Percentiles rank a stretch among this genome's conserved stretches.
These are phyloP conservation scores for Lophura nycthemera DNA, from an alignment of 2,113 vertebrate genomes.

Conservation along the genomic window DNA sequence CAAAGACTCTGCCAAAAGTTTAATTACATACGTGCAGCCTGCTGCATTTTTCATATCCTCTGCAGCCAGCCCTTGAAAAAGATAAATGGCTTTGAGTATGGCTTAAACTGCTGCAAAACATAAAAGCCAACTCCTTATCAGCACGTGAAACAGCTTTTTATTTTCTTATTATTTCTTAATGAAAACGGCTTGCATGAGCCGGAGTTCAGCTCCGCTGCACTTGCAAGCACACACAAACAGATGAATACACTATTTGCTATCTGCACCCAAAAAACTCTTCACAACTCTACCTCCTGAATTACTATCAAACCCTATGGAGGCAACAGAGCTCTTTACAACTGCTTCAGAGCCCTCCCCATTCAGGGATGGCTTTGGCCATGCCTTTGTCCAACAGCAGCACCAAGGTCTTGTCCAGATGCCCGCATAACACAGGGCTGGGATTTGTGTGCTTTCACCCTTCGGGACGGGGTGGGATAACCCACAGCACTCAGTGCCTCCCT, in stretches of 20 bases:
- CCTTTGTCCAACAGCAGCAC: neutral
- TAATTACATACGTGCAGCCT: slow-evolving; percentile 59
- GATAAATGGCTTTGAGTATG: neutral
- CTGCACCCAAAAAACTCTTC: neutral
- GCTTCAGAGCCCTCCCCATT: neutral
- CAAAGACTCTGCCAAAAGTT: slow-evolving; percentile 62
- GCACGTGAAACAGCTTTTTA: slow-evolving; percentile 58
- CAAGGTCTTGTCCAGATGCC: no score
- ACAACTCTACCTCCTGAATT: neutral
- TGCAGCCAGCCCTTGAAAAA: slow-evolving; percentile 24
- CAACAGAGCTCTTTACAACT: neutral
- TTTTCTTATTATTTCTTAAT: slow-evolving; percentile 64
- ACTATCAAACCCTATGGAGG: fast-evolving
- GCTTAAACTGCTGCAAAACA: slow-evolving; percentile 13
- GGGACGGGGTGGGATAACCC: no score
- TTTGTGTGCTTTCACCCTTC: no score
- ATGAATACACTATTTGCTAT: neutral
- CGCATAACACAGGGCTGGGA: no score
- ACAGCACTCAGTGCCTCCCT: neutral
- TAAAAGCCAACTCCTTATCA: slow-evolving; percentile 3
- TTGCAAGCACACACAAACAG: neutral
- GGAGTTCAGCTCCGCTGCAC: neutral
- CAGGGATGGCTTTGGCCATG: neutral
- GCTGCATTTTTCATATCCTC: slow-evolving; percentile 58
- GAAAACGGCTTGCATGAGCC: slow-evolving; percentile 51